Percentiles rank a stretch among this genome's conserved stretches.
These are phyloP conservation scores for Camponotus pennsylvanicus DNA, from an alignment of 1,140 invertebrate species.

Conservation along the genomic window DNA sequence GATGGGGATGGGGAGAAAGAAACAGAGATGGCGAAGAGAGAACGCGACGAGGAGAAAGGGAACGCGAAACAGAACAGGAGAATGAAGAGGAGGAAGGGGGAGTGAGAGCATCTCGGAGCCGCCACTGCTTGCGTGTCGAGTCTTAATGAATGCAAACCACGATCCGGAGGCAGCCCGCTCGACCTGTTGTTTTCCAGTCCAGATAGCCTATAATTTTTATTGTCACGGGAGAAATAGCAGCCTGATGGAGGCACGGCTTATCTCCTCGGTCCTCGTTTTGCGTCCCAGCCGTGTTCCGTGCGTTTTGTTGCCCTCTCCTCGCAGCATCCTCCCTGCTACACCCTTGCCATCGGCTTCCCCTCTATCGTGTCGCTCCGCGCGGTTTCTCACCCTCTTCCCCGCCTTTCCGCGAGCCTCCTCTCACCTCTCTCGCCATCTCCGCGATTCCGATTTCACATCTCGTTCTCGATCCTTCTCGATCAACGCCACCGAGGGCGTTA, in stretches of 20 bases:
- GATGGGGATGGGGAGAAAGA: slow-evolving; percentile 55
- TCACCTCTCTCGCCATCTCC: slow-evolving; percentile 44
- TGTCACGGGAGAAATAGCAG: slow-evolving; percentile 88
- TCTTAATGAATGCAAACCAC: slow-evolving; percentile 89
- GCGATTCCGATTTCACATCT: slow-evolving; percentile 52
- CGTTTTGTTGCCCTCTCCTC: slow-evolving; percentile 84
- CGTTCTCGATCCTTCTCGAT: slow-evolving; percentile 50
- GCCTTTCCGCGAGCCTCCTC: slow-evolving; percentile 36
- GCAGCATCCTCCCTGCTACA: slow-evolving; percentile 45
- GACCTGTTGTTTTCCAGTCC: slow-evolving; percentile 89
- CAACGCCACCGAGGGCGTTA: slow-evolving; percentile 41
- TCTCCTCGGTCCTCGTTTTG: slow-evolving; percentile 85
- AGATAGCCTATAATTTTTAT: slow-evolving; percentile 90
- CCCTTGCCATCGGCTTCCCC: slow-evolving; percentile 48
- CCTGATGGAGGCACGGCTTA: slow-evolving; percentile 85
- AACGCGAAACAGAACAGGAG: slow-evolving; percentile 48
- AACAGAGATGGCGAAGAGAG: slow-evolving; percentile 32
- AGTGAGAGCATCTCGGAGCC: slow-evolving; percentile 69
- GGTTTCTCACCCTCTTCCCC: slow-evolving; percentile 52
- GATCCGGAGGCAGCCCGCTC: slow-evolving; percentile 86
- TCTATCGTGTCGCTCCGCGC: slow-evolving; percentile 18
- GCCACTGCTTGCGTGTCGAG: slow-evolving; percentile 87
- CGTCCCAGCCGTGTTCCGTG: slow-evolving; percentile 81
- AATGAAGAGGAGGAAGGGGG: slow-evolving; percentile 27
- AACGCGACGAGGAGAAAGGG: slow-evolving; percentile 26